Base-by-base conservation (phyloP, 2,888 invertebrate species). In the Rosalia funebris region DNA sequence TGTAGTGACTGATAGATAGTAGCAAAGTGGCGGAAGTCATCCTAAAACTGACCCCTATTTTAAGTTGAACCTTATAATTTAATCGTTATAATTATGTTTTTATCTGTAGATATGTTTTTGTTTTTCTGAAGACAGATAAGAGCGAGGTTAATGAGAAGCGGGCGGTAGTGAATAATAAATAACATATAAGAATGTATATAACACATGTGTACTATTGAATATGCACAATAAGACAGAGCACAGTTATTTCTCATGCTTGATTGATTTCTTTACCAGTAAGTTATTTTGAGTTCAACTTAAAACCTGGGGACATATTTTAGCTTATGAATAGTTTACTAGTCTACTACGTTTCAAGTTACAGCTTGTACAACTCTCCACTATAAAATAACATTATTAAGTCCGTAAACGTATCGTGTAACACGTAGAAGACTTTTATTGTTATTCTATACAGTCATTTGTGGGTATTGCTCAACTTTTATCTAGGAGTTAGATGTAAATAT, bases 1-100 rank as follows among this genome's bases (percentile, higher is more conserved):
- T 73, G 72, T 47, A 62, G 54, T 32, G 71, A 72, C 11, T 68
- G 56, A 62, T n/a, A n/a, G 9, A 17, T 20, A 31, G 14, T 19
- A n/a, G 10, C 2, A 34, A 17, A 4, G 25, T 14, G 34, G 32
- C 5, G 17, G n/a, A 10, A 32, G n/a, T 19, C 20, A n/a, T 2
- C 14, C 4, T 32, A 31, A 46, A 32, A 16, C 3, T 32, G 16
- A 9, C n/a, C n/a, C n/a, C n/a, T n/a, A n/a, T n/a, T n/a, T n/a
- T n/a, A n/a, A n/a, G n/a, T n/a, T n/a, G n/a, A n/a, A n/a, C n/a
- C n/a, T n/a, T n/a, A n/a, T n/a, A n/a, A n/a, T n/a, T n/a, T n/a
- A n/a, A n/a, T n/a, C n/a, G n/a, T n/a, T n/a, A n/a, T n/a, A n/a
- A n/a, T n/a, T n/a, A n/a, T n/a, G n/a, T n/a, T n/a, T n/a, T n/a